phyloP scores from a whole-genome alignment of 2,797 vertebrate species.

The Dendrocincla tyrannina region DNA sequence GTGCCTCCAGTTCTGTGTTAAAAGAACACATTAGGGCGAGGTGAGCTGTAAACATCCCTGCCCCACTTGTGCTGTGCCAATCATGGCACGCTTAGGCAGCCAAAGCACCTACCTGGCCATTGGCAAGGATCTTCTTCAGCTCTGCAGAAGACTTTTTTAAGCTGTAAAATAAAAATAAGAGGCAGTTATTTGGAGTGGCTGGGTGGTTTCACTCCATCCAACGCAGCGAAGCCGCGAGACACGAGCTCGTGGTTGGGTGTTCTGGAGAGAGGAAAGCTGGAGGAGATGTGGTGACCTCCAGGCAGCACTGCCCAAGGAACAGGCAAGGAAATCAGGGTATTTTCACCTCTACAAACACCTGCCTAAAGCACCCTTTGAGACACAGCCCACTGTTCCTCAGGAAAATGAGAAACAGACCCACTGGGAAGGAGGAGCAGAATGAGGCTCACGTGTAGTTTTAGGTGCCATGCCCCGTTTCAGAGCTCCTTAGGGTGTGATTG shows the following conservation, averaged over 20 bases:
- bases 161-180: slow-evolving; percentile 68
- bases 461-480: background rate
- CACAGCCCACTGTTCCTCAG: background rate
- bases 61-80: background rate
- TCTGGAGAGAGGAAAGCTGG: background rate
- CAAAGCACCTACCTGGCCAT: slow-evolving; percentile 87
- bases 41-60: slow-evolving; percentile 4
- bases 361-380: background rate
- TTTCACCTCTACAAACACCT: background rate
- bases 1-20: slow-evolving; percentile 16
- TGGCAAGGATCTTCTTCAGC: slow-evolving; percentile 94
- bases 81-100: background rate
- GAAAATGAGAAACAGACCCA: no score
- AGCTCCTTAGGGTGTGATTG: no score
- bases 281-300: background rate
- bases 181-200: background rate
- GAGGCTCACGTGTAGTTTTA: background rate
- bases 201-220: background rate
- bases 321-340: background rate
- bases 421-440: background rate
- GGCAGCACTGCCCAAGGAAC: background rate
- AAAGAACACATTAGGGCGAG: slow-evolving; percentile 6
- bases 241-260: background rate
- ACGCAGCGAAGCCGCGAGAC: accelerated
- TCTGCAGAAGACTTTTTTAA: slow-evolving; percentile 98